Evolutionary conservation across 2,888 invertebrate genomes (phyloP).

Genomic region (Ennomos fuscantarius): DNA sequence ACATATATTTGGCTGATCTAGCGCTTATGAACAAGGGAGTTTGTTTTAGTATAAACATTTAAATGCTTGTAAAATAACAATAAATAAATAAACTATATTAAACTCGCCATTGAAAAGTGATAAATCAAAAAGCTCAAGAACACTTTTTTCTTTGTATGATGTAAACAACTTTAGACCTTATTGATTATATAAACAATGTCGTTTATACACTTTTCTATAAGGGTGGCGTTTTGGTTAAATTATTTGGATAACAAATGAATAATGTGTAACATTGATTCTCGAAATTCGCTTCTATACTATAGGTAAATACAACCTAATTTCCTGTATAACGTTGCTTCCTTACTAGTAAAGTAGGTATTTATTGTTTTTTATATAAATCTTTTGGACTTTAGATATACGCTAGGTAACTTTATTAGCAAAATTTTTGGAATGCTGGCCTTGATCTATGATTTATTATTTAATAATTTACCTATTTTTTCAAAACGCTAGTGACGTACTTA

Average conservation of each 20-base stretch:
- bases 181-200: too few relatives aligned
- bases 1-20: too few relatives aligned
- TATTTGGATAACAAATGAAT: slow-evolving; percentile 10
- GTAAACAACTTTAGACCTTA: too few relatives aligned
- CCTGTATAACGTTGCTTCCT: slow-evolving; percentile 67
- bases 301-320: slow-evolving; percentile 44
- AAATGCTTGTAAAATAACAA: too few relatives aligned
- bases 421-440: slow-evolving; percentile 39
- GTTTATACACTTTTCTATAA: too few relatives aligned
- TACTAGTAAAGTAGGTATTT: slow-evolving; percentile 63
- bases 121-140: too few relatives aligned
- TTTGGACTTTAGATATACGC: slow-evolving; percentile 48
- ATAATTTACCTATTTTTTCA: slow-evolving; percentile 38
- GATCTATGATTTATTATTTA: slow-evolving; percentile 24
- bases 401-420: slow-evolving; percentile 43
- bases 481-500: slow-evolving; percentile 44
- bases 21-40: too few relatives aligned
- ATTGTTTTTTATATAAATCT: slow-evolving; percentile 52
- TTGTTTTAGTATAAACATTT: too few relatives aligned
- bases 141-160: too few relatives aligned
- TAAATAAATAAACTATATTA: too few relatives aligned
- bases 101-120: too few relatives aligned
- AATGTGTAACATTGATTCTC: slow-evolving; percentile 19
- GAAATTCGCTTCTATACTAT: slow-evolving; percentile 29
- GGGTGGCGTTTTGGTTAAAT: slow-evolving; percentile 1